Evolutionary conservation across 1,140 invertebrate genomes (phyloP), one percentile per base, ranked within the genome.

Genomic region (Papilio polytes): DNA sequence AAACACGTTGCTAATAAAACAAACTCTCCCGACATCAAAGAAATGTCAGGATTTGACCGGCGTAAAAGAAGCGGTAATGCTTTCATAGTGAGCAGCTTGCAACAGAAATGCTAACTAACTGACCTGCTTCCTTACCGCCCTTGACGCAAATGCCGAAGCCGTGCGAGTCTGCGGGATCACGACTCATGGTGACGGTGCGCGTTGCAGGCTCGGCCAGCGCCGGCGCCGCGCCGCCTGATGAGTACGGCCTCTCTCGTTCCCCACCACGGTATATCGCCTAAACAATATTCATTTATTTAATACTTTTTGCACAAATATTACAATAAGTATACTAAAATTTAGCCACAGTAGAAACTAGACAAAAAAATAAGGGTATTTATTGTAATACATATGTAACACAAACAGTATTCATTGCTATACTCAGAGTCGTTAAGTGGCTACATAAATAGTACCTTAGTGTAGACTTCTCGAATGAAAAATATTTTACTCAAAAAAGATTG

Each of bases 101-200:
- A 31, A 78, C 59, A 44, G 53, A 44, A 63, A 78, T 53, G 36
- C 77, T 78, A 41, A 78, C 20, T 66, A 48, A 36, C 90, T 94
- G 89, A 98, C 97, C 97, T 91, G 97, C 97, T 92, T 98, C 97
- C 94, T 98, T 98, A 76, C 98, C 98, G 86, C 98, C 98, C 94
- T 98, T 98, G 86, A 98, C 97, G 95, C 97, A 98, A 83, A 98
- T 98, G 78, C 98, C 98, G 92, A 98, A 98, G 77, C 98, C 98
- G 91, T 98, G 97, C 46, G 96, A 96, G 87, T 98, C 97, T 72
- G 97, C 96, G 77, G 96, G 96, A 89, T 97, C 97, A 76, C 97
- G 95, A 77, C 97, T 97, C 97, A 98, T 98, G 87, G 96, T 98
- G 87, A 98, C 97, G 80, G 97, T 98, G 85, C 97, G 95, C 80